Evolutionary conservation across 2,888 invertebrate species (phyloP).

Genomic region (Drosophila leonis): DNA sequence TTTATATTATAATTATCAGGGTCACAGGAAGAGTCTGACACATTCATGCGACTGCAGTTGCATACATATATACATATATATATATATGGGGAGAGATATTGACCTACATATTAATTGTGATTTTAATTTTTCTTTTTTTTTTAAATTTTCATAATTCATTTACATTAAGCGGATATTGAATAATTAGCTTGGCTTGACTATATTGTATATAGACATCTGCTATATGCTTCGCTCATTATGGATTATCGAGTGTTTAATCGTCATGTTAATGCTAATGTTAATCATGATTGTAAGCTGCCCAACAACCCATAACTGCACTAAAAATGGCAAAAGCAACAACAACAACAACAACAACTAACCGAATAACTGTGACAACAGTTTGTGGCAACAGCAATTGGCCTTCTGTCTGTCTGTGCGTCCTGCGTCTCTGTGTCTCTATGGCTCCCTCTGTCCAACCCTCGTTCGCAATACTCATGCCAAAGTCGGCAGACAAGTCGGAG

Average conservation of each 20-base stretch:
- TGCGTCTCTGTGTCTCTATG: not conserved
- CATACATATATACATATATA: not conserved
- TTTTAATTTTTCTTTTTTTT: not conserved
- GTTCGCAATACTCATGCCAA: slow-evolving; percentile 33
- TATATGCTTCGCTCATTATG: slow-evolving; percentile 20
- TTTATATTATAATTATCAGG: slow-evolving; percentile 2
- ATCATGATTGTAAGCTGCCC: slow-evolving; percentile 14
- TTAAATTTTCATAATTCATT: not conserved
- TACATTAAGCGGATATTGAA: slow-evolving; percentile 4
- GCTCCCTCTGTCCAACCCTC: not conserved
- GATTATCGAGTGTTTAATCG: slow-evolving; percentile 10
- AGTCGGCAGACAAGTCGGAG: slow-evolving; percentile 65
- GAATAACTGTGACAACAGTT: slow-evolving; percentile 40
- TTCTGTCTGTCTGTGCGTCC: not conserved
- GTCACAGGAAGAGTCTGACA: slow-evolving; percentile 4
- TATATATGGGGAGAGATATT: not conserved
- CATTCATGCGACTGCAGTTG: not conserved
- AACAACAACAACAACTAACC: slow-evolving; percentile 22
- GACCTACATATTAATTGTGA: not conserved
- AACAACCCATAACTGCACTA: slow-evolving; percentile 37
- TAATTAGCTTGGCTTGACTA: not conserved
- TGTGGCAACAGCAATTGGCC: slow-evolving; percentile 6
- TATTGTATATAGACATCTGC: slow-evolving; percentile 6
- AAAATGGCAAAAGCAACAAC: slow-evolving; percentile 41
- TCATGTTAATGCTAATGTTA: slow-evolving; percentile 22